Percentiles rank a stretch among this genome's conserved stretches.
phyloP scores from a whole-genome alignment of 2,888 invertebrate species.

The Rotaria socialis region DNA sequence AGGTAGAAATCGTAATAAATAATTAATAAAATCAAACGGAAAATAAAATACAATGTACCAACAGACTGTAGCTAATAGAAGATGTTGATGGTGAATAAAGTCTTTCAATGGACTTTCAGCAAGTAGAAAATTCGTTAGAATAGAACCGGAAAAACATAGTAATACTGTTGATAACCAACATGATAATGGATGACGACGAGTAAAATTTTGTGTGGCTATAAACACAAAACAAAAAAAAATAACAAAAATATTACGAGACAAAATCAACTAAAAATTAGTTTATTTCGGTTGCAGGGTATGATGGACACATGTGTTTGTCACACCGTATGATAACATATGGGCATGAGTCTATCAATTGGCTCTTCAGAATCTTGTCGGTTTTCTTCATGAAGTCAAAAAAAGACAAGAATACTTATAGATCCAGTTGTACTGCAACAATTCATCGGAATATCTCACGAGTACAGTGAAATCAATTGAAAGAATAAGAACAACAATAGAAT shows the following conservation, averaged over 20 bases:
- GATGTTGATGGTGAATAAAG: conserved; percentile 58
- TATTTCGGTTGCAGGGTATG: neutral
- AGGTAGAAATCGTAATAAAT: conserved; percentile 85
- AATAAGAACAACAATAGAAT: too few species aligned
- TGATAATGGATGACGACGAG: conserved; percentile 85
- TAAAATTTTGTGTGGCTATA: conserved; percentile 78
- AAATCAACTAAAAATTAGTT: too few species aligned
- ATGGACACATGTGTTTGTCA: neutral
- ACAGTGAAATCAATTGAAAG: too few species aligned
- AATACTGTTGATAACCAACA: conserved; percentile 95
- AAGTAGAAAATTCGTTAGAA: conserved; percentile 83
- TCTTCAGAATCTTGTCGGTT: too few species aligned
- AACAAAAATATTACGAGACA: too few species aligned
- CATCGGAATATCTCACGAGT: too few species aligned
- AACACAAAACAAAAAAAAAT: conserved; percentile 47
- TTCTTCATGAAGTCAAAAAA: too few species aligned
- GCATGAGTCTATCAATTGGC: too few species aligned
- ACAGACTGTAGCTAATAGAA: conserved; percentile 79
- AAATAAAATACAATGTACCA: conserved; percentile 97
- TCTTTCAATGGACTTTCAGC: conserved; percentile 89
- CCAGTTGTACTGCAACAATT: too few species aligned
- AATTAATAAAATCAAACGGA: conserved; percentile 94
- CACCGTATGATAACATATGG: neutral
- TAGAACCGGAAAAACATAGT: conserved; percentile 87
- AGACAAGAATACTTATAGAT: too few species aligned